These are phyloP conservation scores for Drosophila asahinai DNA, from an alignment of 1,140 invertebrate genomes.

Conservation along the genomic window DNA sequence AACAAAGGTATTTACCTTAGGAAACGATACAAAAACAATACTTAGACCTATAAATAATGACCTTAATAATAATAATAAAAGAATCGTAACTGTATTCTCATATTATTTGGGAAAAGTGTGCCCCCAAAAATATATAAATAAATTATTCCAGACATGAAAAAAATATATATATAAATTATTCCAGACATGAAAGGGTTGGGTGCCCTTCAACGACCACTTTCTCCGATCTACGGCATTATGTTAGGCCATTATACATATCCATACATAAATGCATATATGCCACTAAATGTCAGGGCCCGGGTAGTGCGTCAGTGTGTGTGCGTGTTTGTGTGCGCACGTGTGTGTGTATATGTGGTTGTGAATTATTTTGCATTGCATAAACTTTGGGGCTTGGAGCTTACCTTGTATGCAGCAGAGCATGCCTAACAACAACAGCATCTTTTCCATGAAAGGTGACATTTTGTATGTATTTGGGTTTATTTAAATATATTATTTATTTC, in stretches of 20 bases:
- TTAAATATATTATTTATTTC: conserved; percentile 31
- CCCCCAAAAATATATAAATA: background rate
- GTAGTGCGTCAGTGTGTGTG: background rate
- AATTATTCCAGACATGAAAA: background rate
- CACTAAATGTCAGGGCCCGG: conserved; percentile 17
- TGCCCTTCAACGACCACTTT: conserved; percentile 4
- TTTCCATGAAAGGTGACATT: conserved; percentile 81
- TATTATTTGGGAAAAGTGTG: background rate
- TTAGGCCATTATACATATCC: background rate
- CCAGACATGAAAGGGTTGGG: background rate
- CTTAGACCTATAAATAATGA: no score
- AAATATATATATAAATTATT: background rate
- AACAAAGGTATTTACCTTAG: background rate
- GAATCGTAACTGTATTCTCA: background rate
- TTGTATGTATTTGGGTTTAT: conserved; percentile 35
- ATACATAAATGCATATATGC: background rate
- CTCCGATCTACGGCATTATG: conserved; percentile 1
- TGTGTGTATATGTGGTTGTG: background rate
- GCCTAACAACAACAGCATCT: conserved; percentile 72
- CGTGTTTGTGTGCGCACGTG: conserved; percentile 1
- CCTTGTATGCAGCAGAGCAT: conserved; percentile 81
- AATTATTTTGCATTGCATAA: conserved; percentile 44
- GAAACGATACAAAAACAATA: no score
- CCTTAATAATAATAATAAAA: no score
- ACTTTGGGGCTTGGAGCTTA: conserved; percentile 60